Conservation (phyloP, 1,140 invertebrate species). For the Drosophila persimilis region DNA sequence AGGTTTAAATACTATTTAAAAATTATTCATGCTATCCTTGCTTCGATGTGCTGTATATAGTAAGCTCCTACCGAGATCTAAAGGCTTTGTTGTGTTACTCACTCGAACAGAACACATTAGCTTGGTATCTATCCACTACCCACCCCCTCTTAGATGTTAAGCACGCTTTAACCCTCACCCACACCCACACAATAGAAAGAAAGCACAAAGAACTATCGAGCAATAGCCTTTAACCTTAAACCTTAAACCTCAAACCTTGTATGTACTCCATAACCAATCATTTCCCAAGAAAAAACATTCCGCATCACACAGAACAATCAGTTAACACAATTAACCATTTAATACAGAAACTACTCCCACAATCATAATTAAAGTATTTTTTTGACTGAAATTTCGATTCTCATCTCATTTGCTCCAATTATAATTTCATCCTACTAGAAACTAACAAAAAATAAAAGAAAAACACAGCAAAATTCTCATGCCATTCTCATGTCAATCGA, state of each 20-base stretch:
- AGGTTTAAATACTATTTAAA: background rate
- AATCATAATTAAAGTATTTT: background rate
- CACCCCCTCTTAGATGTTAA: background rate
- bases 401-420: constrained; percentile 25
- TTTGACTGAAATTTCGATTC: constrained; percentile 22
- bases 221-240: background rate
- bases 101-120: constrained; percentile 13
- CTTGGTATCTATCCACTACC: background rate
- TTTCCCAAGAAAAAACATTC: constrained; percentile 10
- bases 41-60: constrained; percentile 31
- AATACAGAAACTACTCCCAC: background rate
- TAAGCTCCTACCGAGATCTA: background rate
- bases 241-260: constrained; percentile 3
- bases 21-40: constrained; percentile 6
- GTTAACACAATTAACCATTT: constrained; percentile 7
- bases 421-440: constrained; percentile 15
- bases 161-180: constrained; percentile 34
- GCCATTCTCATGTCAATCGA: constrained; percentile 65
- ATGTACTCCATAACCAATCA: constrained; percentile 32
- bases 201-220: constrained; percentile 17
- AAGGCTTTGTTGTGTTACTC: constrained; percentile 34
- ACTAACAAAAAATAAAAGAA: constrained; percentile 25
- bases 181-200: constrained; percentile 19
- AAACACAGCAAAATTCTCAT: constrained; percentile 72
- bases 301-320: constrained; percentile 9